A percentile compares a stretch with the other conserved stretches of the same genome.
phyloP scores from a whole-genome alignment of 2,113 vertebrate genomes.

The Thalassarche chlororhynchos region DNA sequence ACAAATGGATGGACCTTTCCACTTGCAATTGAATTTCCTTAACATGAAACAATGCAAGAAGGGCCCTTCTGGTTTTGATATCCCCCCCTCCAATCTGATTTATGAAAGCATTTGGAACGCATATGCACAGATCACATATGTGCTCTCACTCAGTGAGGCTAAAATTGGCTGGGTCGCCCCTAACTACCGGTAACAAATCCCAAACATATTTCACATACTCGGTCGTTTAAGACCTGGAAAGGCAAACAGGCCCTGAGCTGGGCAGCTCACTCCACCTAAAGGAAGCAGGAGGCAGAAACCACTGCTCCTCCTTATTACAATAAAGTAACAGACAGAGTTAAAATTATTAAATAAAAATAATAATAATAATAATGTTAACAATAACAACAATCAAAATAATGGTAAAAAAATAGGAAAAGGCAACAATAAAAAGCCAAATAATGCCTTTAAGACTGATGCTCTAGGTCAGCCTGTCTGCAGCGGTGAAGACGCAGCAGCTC shows the following conservation, averaged over 20 bases:
- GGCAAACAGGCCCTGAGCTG: not conserved
- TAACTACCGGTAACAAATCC: not conserved
- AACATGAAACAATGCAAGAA: not conserved
- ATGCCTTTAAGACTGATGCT: not conserved
- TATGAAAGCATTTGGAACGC: not conserved
- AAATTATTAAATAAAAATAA: not conserved
- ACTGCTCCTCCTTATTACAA: not conserved
- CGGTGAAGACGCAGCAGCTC: not conserved
- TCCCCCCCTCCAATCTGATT: not conserved
- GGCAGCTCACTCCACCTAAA: conserved; percentile 36
- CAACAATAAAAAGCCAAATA: not conserved
- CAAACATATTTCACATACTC: not conserved
- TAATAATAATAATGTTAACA: not conserved
- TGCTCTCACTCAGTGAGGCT: not conserved
- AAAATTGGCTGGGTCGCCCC: not conserved
- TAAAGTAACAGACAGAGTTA: not conserved
- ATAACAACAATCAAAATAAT: not conserved
- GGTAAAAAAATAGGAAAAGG: not conserved
- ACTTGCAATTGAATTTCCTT: not conserved
- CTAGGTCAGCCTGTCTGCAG: rapidly evolving
- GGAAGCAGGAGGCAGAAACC: conserved; percentile 9
- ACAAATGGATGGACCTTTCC: not conserved
- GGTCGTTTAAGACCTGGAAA: not conserved
- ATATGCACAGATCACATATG: not conserved
- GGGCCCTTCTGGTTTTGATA: not conserved